Base-by-base conservation (phyloP, 2,113 vertebrate species). In the Lagopus leucura region DNA sequence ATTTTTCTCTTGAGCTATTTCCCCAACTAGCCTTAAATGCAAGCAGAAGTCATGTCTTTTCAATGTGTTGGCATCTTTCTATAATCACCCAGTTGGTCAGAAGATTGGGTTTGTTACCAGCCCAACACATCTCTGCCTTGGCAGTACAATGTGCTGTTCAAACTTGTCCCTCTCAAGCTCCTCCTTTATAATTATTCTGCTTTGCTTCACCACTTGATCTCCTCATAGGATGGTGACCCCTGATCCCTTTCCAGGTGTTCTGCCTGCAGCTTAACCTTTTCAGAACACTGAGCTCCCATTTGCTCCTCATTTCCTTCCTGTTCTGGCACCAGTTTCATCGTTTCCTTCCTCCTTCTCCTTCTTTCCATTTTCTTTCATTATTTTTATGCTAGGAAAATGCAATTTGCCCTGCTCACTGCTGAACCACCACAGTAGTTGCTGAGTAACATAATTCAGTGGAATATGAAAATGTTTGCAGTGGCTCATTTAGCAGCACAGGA, bases 371-470 rank as follows among this genome's bases (percentile, higher is more conserved):
- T 72, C 28, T 69, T 83, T 69, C 61, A 52, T 40, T 89, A 20
- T 78, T 90, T 86, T 94, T 63, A 24, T 80, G 78, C 77, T 80
- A 77, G 74, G 36, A 87, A 82, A 77, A 61, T 21, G 34, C 74
- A 74, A 65, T 43, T 78, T 86, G 90, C 75, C 60, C n/a, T 66
- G 6, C 63, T 92, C 12, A 12, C 20, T 85, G 58, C 45, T 78
- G 85, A 82, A 36, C 19, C 43, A 86, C 57, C 82, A 45, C 18
- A 30, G 36, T 10, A 85, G 78, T 13, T 86, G 65, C 50, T 57
- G 77, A 86, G 40, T 93, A 89, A 86, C 58, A 63, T 91, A 72
- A 91, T 52, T 91, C 90, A 76, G 63, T 61, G 58, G 38, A 94
- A 24, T 76, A 54, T 70, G n/a, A 88, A 70, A 45, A 47, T 1